Conservation (phyloP, 2,113 vertebrate genomes). For the Bos javanicus region DNA sequence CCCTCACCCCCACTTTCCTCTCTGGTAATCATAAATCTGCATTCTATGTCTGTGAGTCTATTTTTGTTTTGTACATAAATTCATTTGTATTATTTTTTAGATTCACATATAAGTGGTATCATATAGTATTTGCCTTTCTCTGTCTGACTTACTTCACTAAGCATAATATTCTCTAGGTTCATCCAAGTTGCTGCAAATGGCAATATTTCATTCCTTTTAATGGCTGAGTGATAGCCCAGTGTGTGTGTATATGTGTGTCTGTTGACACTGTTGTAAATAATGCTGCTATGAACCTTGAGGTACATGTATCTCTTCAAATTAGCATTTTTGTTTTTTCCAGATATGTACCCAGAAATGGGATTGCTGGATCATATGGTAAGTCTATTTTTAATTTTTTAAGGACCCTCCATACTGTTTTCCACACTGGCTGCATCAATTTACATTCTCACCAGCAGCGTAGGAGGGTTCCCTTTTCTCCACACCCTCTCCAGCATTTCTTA, state of each 20-base stretch:
- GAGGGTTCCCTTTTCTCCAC: neutral
- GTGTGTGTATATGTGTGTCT: neutral
- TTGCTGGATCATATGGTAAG: neutral
- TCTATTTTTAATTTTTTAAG: neutral
- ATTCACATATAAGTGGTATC: neutral
- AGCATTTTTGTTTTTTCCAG: neutral
- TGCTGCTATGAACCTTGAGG: neutral
- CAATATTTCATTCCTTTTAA: neutral
- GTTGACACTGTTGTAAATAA: neutral
- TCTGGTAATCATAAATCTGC: neutral
- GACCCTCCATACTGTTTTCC: neutral
- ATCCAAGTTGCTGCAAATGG: neutral
- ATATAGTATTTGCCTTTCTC: neutral
- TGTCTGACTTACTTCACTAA: neutral
- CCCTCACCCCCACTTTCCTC: neutral
- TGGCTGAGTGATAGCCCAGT: neutral
- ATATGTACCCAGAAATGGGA: neutral
- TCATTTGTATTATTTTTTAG: neutral
- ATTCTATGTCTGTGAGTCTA: neutral
- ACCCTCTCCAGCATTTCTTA: neutral
- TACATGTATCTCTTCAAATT: neutral
- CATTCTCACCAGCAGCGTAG: neutral
- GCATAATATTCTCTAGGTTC: neutral
- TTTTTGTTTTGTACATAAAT: neutral
- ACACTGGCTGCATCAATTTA: neutral